Evolutionary conservation across 1,140 invertebrate species (phyloP).

Genomic region (Drosophila ohnishii): DNA sequence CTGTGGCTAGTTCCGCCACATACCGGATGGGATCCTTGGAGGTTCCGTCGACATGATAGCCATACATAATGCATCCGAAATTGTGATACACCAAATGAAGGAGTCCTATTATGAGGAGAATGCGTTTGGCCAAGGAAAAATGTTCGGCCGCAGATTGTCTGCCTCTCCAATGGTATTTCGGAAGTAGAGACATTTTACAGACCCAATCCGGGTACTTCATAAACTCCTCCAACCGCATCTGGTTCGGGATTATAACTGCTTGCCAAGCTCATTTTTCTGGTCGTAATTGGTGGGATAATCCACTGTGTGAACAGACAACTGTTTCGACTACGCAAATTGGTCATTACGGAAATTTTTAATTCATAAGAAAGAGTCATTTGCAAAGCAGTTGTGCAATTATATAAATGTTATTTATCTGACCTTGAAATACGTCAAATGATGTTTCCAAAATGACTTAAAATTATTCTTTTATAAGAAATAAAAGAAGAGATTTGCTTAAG

Average conservation of each 20-base stretch:
- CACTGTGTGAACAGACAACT: constrained; percentile 13
- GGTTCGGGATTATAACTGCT: not conserved
- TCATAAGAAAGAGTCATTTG: not conserved
- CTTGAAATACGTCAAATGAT: too few species aligned
- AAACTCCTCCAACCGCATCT: constrained; percentile 51
- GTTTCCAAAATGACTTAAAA: too few species aligned
- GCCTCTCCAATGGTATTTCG: constrained; percentile 28
- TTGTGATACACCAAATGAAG: constrained; percentile 67
- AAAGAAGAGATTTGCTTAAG: too few species aligned
- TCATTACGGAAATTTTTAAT: not conserved
- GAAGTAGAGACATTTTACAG: constrained; percentile 36
- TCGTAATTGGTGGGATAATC: not conserved
- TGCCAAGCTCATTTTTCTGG: not conserved
- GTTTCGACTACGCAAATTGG: not conserved
- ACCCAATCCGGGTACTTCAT: constrained; percentile 55
- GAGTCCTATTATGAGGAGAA: constrained; percentile 49
- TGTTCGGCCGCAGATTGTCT: not conserved
- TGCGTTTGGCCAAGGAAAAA: not conserved
- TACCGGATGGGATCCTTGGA: constrained; percentile 1
- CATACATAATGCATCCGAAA: constrained; percentile 60
- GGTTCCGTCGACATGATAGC: constrained; percentile 22
- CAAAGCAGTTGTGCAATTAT: not conserved
- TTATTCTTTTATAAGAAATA: not conserved
- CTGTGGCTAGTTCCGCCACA: constrained; percentile 53
- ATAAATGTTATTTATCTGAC: not conserved